These are phyloP conservation scores for Betta splendens DNA, from an alignment of 2,797 vertebrate species.

Conservation along the genomic window DNA sequence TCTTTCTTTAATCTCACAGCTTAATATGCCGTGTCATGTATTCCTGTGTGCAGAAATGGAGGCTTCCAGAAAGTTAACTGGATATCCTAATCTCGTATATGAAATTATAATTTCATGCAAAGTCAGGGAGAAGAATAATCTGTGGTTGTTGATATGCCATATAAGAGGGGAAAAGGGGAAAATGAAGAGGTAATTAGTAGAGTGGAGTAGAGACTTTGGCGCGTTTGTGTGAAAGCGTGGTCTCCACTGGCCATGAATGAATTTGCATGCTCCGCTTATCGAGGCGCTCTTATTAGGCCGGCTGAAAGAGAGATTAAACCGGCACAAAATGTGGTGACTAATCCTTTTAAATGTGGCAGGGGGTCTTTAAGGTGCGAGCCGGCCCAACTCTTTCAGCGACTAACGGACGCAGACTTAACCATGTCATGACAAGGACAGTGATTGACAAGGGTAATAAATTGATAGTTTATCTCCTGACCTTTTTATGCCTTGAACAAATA, in stretches of 20 bases:
- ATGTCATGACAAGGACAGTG: slow-evolving; percentile 63
- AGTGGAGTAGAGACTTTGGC: slow-evolving; percentile 82
- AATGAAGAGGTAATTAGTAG: slow-evolving; percentile 87
- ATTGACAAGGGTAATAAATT: slow-evolving; percentile 71
- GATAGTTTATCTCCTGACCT: slow-evolving; percentile 71
- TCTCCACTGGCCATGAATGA: slow-evolving; percentile 83
- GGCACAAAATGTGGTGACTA: slow-evolving; percentile 86
- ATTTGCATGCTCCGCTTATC: slow-evolving; percentile 88
- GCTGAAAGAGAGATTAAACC: slow-evolving; percentile 88
- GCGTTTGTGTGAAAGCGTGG: slow-evolving; percentile 79
- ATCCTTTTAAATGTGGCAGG: slow-evolving; percentile 87
- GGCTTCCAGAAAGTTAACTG: slow-evolving; percentile 41
- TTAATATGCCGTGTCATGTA: slow-evolving; percentile 61
- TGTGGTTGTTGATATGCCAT: slow-evolving; percentile 77
- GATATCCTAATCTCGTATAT: slow-evolving; percentile 80
- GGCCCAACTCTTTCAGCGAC: slow-evolving; percentile 49
- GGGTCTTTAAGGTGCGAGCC: slow-evolving; percentile 82
- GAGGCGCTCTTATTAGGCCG: slow-evolving; percentile 84
- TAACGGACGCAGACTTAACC: slow-evolving; percentile 47
- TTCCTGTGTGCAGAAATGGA: slow-evolving; percentile 36
- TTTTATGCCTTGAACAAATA: slow-evolving; percentile 73
- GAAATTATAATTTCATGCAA: slow-evolving; percentile 87
- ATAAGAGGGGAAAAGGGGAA: slow-evolving; percentile 80
- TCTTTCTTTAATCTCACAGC: slow-evolving; percentile 37
- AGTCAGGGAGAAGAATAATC: slow-evolving; percentile 82